phyloP scores from a whole-genome alignment of 2,888 invertebrate genomes.

The Gasteruption jaculator region DNA sequence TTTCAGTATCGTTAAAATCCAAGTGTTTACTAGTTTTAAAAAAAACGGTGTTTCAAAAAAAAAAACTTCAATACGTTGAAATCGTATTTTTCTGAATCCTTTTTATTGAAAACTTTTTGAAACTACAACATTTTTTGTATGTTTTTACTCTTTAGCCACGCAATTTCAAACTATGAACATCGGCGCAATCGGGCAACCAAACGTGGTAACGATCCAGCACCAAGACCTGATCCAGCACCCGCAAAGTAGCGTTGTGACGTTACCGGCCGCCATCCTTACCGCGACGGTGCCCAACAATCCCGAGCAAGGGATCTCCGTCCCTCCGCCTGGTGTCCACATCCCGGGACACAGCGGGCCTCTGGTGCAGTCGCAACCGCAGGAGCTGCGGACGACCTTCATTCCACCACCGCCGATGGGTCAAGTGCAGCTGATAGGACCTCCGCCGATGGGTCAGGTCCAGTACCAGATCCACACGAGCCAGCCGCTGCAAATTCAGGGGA shows the following conservation, averaged over 20 bases:
- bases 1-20: too few species aligned
- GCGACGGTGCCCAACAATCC: conserved; percentile 46
- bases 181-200: conserved; percentile 47
- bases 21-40: too few species aligned
- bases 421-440: conserved; percentile 48
- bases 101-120: too few species aligned
- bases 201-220: conserved; percentile 49
- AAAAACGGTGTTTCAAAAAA: too few species aligned
- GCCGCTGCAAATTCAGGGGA: conserved; percentile 43
- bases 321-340: conserved; percentile 49
- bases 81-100: too few species aligned
- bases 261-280: conserved; percentile 47
- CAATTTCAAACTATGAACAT: conserved; percentile 51
- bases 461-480: conserved; percentile 49
- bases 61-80: too few species aligned
- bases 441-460: conserved; percentile 47
- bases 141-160: conserved; percentile 32
- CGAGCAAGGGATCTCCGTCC: conserved; percentile 40
- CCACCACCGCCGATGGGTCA: conserved; percentile 44
- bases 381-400: conserved; percentile 36
- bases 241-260: conserved; percentile 45
- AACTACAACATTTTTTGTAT: conserved; percentile 14
- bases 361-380: conserved; percentile 46
- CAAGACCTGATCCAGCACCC: conserved; percentile 50
- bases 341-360: conserved; percentile 47